Base-by-base conservation (phyloP, 2,113 vertebrate genomes). In the Myotis davidii region DNA sequence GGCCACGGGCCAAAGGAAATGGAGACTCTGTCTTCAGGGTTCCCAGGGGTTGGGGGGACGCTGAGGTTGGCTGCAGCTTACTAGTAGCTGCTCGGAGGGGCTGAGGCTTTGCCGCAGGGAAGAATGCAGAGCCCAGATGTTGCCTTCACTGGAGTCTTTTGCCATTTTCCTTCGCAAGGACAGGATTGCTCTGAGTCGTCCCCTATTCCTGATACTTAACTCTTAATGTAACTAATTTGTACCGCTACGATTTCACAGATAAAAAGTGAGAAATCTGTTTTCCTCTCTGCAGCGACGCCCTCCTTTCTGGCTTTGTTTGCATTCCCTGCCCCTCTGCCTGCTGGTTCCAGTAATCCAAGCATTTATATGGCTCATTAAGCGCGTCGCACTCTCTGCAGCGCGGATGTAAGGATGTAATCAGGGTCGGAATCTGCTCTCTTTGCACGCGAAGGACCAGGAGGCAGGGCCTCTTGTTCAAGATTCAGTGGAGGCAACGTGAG, bases 181-280 rank as follows among this genome's bases (percentile, higher is more conserved):
- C 50, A 79, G 50, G 77, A 88, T 73, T 72, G 50, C 64, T 78
- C 5, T 69, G 67, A 76, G 65, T 86, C 72, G 50, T 59, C 45
- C 50, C 27, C 45, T 48, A 1, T 32, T 42, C 45, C 61, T 81
- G 64, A 84, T 72, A 48, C 39, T 94, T 95, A 94, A 82, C 81
- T 95, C 69, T 96, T 78, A 88, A 91, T 50, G 65, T 45, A 42
- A 69, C 78, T 94, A 20, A 77, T 81, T 84, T 87, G 69, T 73
- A 74, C 74, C 0, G 0, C n/a, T 90, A 9, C 27, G 17, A 69
- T 81, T 92, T 89, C 88, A 93, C 56, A 89, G 73, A 72, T 61
- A 70, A 56, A 76, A 27, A 56, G 69, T 76, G 91, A 97, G 88
- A 77, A 95, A 54, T 84, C 72, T 88, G 65, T 27, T 64, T 82